phyloP scores from a whole-genome alignment of 2,888 invertebrate genomes.

The Alloplasta piceator region DNA sequence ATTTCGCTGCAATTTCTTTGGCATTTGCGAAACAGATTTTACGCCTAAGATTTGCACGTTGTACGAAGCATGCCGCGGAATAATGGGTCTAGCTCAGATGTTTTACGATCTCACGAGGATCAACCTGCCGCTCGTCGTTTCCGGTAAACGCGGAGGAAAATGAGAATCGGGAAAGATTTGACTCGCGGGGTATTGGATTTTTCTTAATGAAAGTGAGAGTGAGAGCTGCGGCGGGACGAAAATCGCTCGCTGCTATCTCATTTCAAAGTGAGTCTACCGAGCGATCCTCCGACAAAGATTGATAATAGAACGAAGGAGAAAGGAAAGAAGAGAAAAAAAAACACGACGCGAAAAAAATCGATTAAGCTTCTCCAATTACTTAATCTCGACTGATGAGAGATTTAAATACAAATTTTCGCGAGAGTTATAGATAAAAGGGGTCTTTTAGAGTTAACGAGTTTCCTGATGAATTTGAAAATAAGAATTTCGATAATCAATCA shows the following conservation, averaged over 20 bases:
- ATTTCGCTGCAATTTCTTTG: not conserved
- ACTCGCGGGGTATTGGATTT: constrained; percentile 36
- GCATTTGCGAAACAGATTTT: not conserved
- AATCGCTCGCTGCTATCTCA: constrained; percentile 26
- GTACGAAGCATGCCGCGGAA: not conserved
- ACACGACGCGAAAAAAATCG: constrained; percentile 12
- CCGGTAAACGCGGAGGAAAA: constrained; percentile 37
- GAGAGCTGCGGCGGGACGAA: constrained; percentile 8
- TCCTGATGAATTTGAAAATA: no score
- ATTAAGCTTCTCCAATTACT: constrained; percentile 30
- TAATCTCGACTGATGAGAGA: constrained; percentile 28
- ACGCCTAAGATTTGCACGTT: not conserved
- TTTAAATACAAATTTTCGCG: constrained; percentile 9
- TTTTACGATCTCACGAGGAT: constrained; percentile 39
- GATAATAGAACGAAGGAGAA: constrained; percentile 26
- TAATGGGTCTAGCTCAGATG: constrained; percentile 20
- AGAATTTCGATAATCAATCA: no score
- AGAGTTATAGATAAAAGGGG: no score
- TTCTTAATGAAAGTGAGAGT: constrained; percentile 57
- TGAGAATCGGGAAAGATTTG: constrained; percentile 54
- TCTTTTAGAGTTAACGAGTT: no score
- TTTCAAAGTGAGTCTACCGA: constrained; percentile 37
- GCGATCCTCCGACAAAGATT: constrained; percentile 37
- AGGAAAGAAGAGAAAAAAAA: constrained; percentile 20
- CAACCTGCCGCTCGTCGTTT: constrained; percentile 23